Percentiles rank a stretch among this genome's conserved stretches.
Evolutionary conservation across 1,140 invertebrate genomes (phyloP).

Genomic region (Lepidurus packardi): DNA sequence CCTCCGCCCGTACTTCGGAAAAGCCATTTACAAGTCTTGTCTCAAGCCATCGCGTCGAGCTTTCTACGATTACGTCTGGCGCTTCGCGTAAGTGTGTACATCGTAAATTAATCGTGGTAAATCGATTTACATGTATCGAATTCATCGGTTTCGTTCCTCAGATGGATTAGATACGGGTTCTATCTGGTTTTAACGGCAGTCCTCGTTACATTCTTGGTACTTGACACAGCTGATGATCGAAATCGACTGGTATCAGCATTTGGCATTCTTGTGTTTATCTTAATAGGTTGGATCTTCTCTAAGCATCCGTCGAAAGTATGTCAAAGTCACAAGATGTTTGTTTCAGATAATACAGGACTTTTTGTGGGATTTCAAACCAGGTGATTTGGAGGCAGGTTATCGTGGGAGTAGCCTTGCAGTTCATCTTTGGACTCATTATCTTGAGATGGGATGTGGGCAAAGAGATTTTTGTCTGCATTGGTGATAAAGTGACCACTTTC

Average conservation of each 20-base stretch:
- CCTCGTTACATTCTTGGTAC: slow-evolving; percentile 54
- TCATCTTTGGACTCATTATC: slow-evolving; percentile 75
- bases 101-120: background rate
- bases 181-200: slow-evolving; percentile 45
- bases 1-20: slow-evolving; percentile 54
- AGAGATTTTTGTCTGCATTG: slow-evolving; percentile 69
- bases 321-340: background rate
- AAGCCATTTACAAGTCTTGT: slow-evolving; percentile 33
- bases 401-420: slow-evolving; percentile 76
- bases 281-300: slow-evolving; percentile 43
- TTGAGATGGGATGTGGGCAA: slow-evolving; percentile 76
- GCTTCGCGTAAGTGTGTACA: slow-evolving; percentile 29
- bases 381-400: slow-evolving; percentile 71
- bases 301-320: slow-evolving; percentile 36
- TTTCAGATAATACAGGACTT: background rate
- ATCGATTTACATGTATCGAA: no score
- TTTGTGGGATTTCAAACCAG: slow-evolving; percentile 42
- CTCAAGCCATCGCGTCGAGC: slow-evolving; percentile 16
- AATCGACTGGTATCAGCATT: slow-evolving; percentile 49
- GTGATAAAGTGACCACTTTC: slow-evolving; percentile 61
- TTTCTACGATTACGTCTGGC: slow-evolving; percentile 30
- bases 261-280: slow-evolving; percentile 43
- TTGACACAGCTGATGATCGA: slow-evolving; percentile 57
- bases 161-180: slow-evolving; percentile 34
- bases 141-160: background rate